A percentile compares a stretch with the other conserved stretches of the same genome.
Evolutionary conservation across 2,113 vertebrate genomes (phyloP).

Genomic region (Cottus gobio): DNA sequence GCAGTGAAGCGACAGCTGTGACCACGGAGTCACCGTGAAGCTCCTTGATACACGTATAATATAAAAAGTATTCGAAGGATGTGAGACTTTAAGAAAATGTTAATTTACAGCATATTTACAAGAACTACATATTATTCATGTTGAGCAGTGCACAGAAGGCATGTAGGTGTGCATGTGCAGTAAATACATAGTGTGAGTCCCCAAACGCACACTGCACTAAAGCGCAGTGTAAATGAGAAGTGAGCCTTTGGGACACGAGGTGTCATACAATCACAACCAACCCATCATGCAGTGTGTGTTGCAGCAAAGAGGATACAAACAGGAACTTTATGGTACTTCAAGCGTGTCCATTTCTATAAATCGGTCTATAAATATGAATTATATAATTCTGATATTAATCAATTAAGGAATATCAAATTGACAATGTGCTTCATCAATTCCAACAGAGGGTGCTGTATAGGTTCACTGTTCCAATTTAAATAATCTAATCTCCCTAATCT

Average conservation of each 20-base stretch:
- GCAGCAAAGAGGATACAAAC: background rate
- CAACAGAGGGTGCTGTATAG: slow-evolving; percentile 30
- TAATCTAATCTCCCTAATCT: background rate
- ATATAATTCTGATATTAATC: background rate
- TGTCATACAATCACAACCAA: no score
- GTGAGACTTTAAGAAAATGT: background rate
- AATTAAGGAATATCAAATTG: background rate
- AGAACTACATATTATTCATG: background rate
- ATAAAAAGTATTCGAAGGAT: background rate
- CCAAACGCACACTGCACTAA: background rate
- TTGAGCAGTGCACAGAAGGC: background rate
- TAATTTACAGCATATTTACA: background rate
- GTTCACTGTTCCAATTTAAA: background rate
- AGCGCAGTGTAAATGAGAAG: slow-evolving; percentile 8
- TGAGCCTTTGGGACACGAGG: slow-evolving; percentile 2
- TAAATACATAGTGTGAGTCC: background rate
- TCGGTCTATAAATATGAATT: background rate
- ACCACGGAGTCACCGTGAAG: background rate
- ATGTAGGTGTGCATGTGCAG: background rate
- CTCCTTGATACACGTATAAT: background rate
- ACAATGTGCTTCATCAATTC: background rate
- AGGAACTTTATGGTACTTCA: background rate
- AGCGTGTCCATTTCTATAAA: background rate
- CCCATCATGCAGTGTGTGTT: background rate
- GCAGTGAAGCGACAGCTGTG: background rate